Base-by-base conservation (phyloP, 2,888 invertebrate genomes). In the Cyaniris semiargus region DNA sequence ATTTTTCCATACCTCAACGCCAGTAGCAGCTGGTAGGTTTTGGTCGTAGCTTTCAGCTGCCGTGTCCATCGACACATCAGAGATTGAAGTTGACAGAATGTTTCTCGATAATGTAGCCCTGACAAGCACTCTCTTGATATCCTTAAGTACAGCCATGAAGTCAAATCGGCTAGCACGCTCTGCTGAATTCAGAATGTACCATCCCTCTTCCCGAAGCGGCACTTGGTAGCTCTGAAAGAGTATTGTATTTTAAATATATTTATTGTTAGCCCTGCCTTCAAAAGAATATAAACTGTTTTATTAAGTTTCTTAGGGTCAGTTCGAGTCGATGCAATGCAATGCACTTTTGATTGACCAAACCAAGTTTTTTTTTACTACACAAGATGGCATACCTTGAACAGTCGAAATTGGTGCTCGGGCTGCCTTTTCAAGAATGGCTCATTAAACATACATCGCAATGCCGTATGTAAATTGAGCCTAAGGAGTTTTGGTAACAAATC, bases 11-110 rank as follows among this genome's bases (percentile, higher is more conserved):
- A 96, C 95, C 94, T 99, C 99, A 75, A 99, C 96, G 78, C 96
- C 96, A 4, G 94, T 95, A 0, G 98, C 98, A 70, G 94, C 92
- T 10, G 94, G 94, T 82, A 93, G 95, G 1, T 94, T 94, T 53
- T 96, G 95, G 72, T 95, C 93, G 3, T 85, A 86, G 75, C 95
- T 95, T 60, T 95, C 95, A 0, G 96, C 96, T 0, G 98, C 97
- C 2, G 97, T 97, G 82, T 99, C 98, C 88, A 99, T 95, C 31
- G 96, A 95, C 0, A 99, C 96, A 85, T 98, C 98, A 78, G 97
- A 96, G 71, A 99, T 95, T 75, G 95, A 95, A 0, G 96, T 95
- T 0, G 95, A 92, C 79, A 96, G 95, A 80, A 97, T 95, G 76
- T 94, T 92, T 0, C 85, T 85, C 0, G 85, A 82, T 72, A 95